Evolutionary conservation across 2,797 vertebrate species (phyloP), one percentile per base, ranked within the genome.

Genomic region (Anableps anableps): DNA sequence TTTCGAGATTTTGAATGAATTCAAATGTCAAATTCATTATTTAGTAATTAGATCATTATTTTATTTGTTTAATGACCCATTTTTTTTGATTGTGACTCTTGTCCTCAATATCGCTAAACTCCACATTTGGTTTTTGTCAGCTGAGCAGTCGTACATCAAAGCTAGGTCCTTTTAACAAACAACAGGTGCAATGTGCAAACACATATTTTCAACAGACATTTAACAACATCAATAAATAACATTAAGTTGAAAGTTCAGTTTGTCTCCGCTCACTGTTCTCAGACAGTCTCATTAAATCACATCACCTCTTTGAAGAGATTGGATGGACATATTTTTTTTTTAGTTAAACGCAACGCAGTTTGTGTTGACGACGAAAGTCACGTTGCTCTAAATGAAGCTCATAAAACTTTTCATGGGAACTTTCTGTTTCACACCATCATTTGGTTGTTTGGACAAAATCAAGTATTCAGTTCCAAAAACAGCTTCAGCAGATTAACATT

Each of bases 61-160:
- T 72, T 29, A 17, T 72, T 72, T 31, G 17, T 29, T 45, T 72
- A 19, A 72, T 29, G 41, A 72, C 14, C 9, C 29, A 71, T 71
- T 47, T 72, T n/a, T 45, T 45, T 72, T 43, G 68, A 72, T 72
- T 72, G 68, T 9, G 68, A 41, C 68, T 71, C 68, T 43, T 43
- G 43, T 3, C 66, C 41, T 68, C 21, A 80, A 78, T 79, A 66
- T 73, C 29, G 70, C 11, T 29, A 31, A 75, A 75, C 74, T 50
- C 23, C 26, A 45, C 13, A 1, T 80, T 71, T 36, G 48, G 72
- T 47, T 85, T 86, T 74, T 64, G 31, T 81, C 55, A 81, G 34
- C 72, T 85, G 75, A 87, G 88, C 86, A 89, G 85, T 91, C 85
- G 50, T 89, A 90, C 83, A 92, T 78, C 81, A 80, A 78, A 87